These are phyloP conservation scores for Anthonomus grandis DNA, from an alignment of 1,140 invertebrate genomes.

Conservation along the genomic window DNA sequence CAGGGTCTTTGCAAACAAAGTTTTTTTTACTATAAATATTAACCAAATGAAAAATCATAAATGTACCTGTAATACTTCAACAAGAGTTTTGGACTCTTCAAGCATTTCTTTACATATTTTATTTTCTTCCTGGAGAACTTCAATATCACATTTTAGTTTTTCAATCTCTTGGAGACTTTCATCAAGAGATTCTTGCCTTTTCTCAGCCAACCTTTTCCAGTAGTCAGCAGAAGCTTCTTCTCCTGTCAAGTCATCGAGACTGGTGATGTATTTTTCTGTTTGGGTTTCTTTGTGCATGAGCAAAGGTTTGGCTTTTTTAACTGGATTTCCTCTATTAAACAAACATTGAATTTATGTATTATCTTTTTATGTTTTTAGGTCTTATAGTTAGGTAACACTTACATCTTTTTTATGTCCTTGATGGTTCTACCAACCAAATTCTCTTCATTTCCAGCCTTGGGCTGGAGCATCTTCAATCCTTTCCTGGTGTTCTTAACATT, in stretches of 20 bases:
- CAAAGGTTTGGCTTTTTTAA: slow-evolving; percentile 20
- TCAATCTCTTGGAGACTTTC: slow-evolving; percentile 64
- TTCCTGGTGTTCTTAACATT: slow-evolving; percentile 54
- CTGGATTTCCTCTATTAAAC: too few species aligned
- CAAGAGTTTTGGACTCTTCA: slow-evolving; percentile 56
- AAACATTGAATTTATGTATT: too few species aligned
- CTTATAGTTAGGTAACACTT: slow-evolving; percentile 17
- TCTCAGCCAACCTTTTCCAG: slow-evolving; percentile 65
- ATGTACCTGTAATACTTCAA: slow-evolving; percentile 62
- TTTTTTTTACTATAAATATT: too few species aligned
- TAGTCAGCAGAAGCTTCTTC: slow-evolving; percentile 64
- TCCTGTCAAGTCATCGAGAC: slow-evolving; percentile 60
- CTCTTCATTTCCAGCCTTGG: slow-evolving; percentile 59
- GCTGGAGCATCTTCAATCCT: slow-evolving; percentile 61
- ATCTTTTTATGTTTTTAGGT: too few species aligned
- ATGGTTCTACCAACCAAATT: slow-evolving; percentile 57
- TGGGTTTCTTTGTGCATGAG: slow-evolving; percentile 53
- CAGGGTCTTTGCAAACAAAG: too few species aligned
- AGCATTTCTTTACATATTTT: slow-evolving; percentile 62
- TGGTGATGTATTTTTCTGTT: slow-evolving; percentile 54
- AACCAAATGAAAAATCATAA: too few species aligned
- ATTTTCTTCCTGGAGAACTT: slow-evolving; percentile 62
- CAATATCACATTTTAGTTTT: slow-evolving; percentile 53
- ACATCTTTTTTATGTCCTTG: slow-evolving; percentile 36
- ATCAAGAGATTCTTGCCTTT: slow-evolving; percentile 60